Evolutionary conservation across 2,113 vertebrate genomes (phyloP), one percentile per base, ranked within the genome.

Genomic region (Dipodomys stephensi): DNA sequence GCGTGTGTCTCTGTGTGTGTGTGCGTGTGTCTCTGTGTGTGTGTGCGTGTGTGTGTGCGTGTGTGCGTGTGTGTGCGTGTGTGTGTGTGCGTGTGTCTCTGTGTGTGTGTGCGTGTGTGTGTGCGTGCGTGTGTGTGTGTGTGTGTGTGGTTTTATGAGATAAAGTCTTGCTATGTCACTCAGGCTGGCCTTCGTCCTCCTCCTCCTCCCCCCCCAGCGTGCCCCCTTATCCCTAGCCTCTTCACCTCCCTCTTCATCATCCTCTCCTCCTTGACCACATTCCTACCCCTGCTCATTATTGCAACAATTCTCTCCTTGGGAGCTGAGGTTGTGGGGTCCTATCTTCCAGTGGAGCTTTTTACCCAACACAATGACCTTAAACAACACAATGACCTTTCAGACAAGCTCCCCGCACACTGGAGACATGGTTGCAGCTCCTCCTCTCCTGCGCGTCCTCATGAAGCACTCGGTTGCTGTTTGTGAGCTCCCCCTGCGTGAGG

Each of bases 371-470:
- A 35, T 35, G 35, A 35, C 35, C 32, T 18, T 91, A 64, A 88
- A 88, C 73, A 92, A 88, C 68, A 95, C 44, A 87, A 82, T 74
- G 65, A 74, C 49, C 62, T 78, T 94, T 72, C 65, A 91, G 71
- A 90, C 71, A 71, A 46, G 3, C 11, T 30, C 28, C 72, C 35
- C 82, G 69, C 35, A 44, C 72, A 83, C 72, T 83, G 84, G 57
- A 5, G 5, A 86, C 53, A 80, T 39, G 6, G 91, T 87, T 71
- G 74, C 88, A 87, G 73, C 25, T 46, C 57, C 83, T 35, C 90
- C 2, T 90, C 82, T 76, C 18, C 65, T 88, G 25, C 57, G 60
- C 65, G 23, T 64, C 39, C 53, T 89, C 49, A 81, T 74, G 88
- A 91, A 77, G 91, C 9, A 69, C 64, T 81, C 76, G 76, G 71